These are phyloP conservation scores for Babyrousa celebensis DNA, from an alignment of 2,797 vertebrate genomes.

Conservation along the genomic window DNA sequence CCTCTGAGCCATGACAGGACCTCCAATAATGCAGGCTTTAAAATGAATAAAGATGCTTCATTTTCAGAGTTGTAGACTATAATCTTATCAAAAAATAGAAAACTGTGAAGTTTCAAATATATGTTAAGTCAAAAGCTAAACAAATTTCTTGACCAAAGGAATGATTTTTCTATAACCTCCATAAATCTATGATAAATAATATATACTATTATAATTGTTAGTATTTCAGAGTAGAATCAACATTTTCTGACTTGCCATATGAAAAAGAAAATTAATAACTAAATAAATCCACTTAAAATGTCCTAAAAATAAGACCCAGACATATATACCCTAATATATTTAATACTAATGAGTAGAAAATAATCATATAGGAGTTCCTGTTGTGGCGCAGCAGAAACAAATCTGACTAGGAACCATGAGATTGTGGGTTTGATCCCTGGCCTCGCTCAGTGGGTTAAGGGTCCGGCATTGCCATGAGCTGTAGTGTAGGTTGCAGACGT, in stretches of 20 bases:
- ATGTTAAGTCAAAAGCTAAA: slow-evolving; percentile 44
- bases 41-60: slow-evolving; percentile 67
- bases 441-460: no score
- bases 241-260: slow-evolving; percentile 50
- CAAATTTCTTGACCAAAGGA: slow-evolving; percentile 45
- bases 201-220: background rate
- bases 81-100: slow-evolving; percentile 33
- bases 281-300: slow-evolving; percentile 56
- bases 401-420: no score
- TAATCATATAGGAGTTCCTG: no score
- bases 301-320: slow-evolving; percentile 56
- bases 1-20: no score
- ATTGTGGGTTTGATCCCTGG: no score
- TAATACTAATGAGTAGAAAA: slow-evolving; percentile 21
- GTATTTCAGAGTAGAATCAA: slow-evolving; percentile 27
- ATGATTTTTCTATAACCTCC: slow-evolving; percentile 26
- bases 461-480: no score
- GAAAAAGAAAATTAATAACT: slow-evolving; percentile 5
- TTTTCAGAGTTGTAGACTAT: slow-evolving; percentile 56
- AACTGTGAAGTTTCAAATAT: background rate
- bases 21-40: background rate
- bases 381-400: no score
- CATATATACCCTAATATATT: slow-evolving; percentile 29
- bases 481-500: no score
- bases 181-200: slow-evolving; percentile 18